Evolutionary conservation across 2,113 vertebrate species (phyloP).

Genomic region (Genyomyrus donnyi): DNA sequence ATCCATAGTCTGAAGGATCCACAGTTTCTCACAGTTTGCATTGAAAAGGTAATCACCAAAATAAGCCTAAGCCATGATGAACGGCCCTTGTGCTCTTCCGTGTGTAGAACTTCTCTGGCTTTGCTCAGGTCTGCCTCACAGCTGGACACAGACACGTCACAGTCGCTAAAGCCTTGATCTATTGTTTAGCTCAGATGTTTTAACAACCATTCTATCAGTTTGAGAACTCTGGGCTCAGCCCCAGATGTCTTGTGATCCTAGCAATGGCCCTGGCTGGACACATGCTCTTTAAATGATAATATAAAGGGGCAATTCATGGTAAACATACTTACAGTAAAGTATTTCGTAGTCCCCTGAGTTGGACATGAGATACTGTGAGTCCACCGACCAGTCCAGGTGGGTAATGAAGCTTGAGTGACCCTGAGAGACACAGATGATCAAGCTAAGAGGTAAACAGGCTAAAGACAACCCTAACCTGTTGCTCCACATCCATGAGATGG

Average conservation of each 20-base stretch:
- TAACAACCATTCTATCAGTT: background rate
- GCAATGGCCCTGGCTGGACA: background rate
- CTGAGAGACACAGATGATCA: constrained; percentile 47
- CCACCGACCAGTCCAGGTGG: constrained; percentile 92
- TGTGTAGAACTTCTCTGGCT: background rate
- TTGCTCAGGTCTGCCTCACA: background rate
- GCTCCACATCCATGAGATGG: background rate
- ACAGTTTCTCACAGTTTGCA: background rate
- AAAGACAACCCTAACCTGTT: background rate
- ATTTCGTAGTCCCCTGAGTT: constrained; percentile 99
- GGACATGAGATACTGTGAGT: constrained; percentile 91
- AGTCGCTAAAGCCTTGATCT: background rate
- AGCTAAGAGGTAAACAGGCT: background rate
- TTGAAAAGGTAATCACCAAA: background rate
- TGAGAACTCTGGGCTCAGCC: background rate
- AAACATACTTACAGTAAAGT: constrained; percentile 84
- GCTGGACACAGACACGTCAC: background rate
- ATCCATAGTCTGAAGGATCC: background rate
- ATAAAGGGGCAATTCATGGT: background rate
- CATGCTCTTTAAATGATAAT: background rate
- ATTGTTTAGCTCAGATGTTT: background rate
- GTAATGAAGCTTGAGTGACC: constrained; percentile 98
- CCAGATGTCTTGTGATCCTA: background rate
- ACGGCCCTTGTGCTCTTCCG: background rate
- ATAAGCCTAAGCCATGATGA: background rate